A percentile compares a stretch with the other conserved stretches of the same genome.
Evolutionary conservation across 2,888 invertebrate species (phyloP).

Genomic region (Orchesellides sinensis): DNA sequence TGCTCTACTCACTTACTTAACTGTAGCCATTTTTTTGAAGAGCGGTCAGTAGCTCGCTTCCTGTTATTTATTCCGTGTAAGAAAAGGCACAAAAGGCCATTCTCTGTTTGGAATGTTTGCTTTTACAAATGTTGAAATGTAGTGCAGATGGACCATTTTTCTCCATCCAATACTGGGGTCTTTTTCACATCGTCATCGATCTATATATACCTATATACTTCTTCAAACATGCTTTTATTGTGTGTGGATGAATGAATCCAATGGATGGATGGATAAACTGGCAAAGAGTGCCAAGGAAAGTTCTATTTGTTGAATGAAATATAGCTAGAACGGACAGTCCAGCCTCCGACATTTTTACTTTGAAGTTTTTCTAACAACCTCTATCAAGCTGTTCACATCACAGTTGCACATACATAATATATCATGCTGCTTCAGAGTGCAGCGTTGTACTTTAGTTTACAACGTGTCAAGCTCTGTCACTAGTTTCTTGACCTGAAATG

Average conservation of each 20-base stretch:
- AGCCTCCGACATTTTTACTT: slow-evolving; percentile 3
- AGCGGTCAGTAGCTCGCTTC: slow-evolving; percentile 53
- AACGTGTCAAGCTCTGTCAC: too few species aligned
- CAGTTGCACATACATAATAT: too few species aligned
- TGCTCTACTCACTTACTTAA: slow-evolving; percentile 20
- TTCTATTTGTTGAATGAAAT: slow-evolving; percentile 66
- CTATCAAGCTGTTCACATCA: too few species aligned
- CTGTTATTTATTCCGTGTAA: slow-evolving; percentile 32
- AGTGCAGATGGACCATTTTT: slow-evolving; percentile 46
- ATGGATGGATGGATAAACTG: slow-evolving; percentile 65
- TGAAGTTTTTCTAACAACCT: neutral
- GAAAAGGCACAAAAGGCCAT: slow-evolving; percentile 23
- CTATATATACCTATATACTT: neutral
- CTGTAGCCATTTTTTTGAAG: slow-evolving; percentile 17
- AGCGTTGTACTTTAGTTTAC: too few species aligned
- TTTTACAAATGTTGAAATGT: slow-evolving; percentile 55
- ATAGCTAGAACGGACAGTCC: slow-evolving; percentile 57
- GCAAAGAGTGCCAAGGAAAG: slow-evolving; percentile 45
- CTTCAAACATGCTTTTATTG: neutral
- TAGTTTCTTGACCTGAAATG: too few species aligned
- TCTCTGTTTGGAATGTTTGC: slow-evolving; percentile 56
- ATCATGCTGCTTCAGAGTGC: too few species aligned
- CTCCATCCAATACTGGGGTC: neutral
- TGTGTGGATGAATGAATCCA: slow-evolving; percentile 56
- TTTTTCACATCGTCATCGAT: neutral